A percentile compares a stretch with the other conserved stretches of the same genome.
phyloP scores from a whole-genome alignment of 2,797 vertebrate species.

The Malurus splendens region DNA sequence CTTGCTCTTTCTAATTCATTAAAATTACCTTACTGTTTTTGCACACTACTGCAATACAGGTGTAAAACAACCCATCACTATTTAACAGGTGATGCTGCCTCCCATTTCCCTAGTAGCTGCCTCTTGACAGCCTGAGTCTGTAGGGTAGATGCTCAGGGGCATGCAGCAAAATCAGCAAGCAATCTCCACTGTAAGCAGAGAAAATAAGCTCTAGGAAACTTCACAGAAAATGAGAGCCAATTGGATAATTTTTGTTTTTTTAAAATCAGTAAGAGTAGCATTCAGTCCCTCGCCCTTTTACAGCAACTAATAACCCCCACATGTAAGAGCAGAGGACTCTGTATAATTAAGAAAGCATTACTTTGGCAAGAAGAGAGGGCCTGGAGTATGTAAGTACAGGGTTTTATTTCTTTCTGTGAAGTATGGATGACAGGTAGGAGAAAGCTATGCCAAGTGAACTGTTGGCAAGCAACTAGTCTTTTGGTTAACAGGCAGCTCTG shows the following conservation, averaged over 20 bases:
- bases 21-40: not conserved
- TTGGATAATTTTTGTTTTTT: slow-evolving; percentile 43
- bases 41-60: not conserved
- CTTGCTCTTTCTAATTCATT: not conserved
- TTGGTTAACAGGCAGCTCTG: slow-evolving; percentile 33
- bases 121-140: not conserved
- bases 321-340: slow-evolving; percentile 7
- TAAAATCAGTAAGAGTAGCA: not conserved
- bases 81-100: not conserved
- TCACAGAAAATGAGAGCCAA: slow-evolving; percentile 4
- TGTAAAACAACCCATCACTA: not conserved
- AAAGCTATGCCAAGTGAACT: slow-evolving; percentile 46
- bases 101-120: not conserved
- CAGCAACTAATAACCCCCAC: slow-evolving; percentile 20
- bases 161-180: slow-evolving; percentile 17
- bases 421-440: slow-evolving; percentile 51
- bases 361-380: slow-evolving; percentile 29
- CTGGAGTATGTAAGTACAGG: slow-evolving; percentile 33
- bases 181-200: slow-evolving; percentile 16
- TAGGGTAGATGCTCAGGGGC: not conserved
- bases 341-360: slow-evolving; percentile 38
- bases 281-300: not conserved
- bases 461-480: slow-evolving; percentile 45
- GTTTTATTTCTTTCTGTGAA: slow-evolving; percentile 50
- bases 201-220: slow-evolving; percentile 6